Percentiles rank a stretch among this genome's conserved stretches.
Conservation (phyloP, 2,797 vertebrate species). For the Sparidentex hasta region DNA sequence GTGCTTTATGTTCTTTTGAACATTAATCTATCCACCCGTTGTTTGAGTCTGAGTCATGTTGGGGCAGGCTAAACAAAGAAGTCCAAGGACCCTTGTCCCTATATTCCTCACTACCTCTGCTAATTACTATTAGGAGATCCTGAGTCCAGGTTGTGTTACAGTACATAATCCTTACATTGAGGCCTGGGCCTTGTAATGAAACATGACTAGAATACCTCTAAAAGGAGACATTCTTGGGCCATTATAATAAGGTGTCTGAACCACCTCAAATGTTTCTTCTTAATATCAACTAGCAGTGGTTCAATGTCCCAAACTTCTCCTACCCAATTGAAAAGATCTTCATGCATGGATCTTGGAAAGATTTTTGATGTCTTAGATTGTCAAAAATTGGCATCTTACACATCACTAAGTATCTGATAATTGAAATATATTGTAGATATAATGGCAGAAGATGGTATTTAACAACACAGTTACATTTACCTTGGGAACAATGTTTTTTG, state of each 20-base stretch:
- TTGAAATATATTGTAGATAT: background rate
- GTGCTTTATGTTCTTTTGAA: conserved; percentile 15
- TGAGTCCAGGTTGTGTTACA: conserved; percentile 9
- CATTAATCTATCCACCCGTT: background rate
- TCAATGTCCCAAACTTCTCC: too few species aligned
- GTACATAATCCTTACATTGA: conserved; percentile 15
- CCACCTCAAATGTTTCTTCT: background rate
- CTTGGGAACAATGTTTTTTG: too few species aligned
- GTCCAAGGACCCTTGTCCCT: background rate
- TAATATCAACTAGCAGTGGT: too few species aligned
- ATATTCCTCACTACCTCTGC: background rate
- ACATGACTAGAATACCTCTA: conserved; percentile 11
- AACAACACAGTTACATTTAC: too few species aligned
- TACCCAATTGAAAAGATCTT: too few species aligned
- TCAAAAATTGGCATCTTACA: background rate
- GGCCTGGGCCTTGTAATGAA: background rate
- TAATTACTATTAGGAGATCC: conserved; percentile 16
- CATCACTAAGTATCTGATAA: background rate
- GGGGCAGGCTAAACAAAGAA: conserved; percentile 4
- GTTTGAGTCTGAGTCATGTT: background rate
- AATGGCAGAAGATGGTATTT: background rate
- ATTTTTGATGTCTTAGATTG: too few species aligned
- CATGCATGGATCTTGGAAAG: too few species aligned
- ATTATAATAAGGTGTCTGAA: background rate
- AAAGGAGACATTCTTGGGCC: background rate